Evolutionary conservation across 2,113 vertebrate species (phyloP).

Genomic region (Eidolon helvum): DNA sequence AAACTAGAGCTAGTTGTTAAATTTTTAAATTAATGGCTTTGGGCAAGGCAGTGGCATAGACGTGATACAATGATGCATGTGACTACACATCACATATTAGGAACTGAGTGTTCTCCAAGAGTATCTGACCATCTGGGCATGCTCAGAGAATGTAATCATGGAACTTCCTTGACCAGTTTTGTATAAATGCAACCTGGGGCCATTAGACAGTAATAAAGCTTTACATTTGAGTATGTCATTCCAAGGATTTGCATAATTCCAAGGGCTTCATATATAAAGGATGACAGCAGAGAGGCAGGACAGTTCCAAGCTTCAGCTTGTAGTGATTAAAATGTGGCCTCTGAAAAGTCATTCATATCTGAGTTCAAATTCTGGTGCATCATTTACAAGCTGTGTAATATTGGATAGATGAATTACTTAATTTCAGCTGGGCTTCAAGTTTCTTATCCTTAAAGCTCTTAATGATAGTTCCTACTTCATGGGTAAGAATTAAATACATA

Average conservation of each 20-base stretch:
- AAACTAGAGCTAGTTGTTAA: slow-evolving; percentile 24
- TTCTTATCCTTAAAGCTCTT: background rate
- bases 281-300: background rate
- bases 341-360: background rate
- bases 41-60: background rate
- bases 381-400: background rate
- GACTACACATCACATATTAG: background rate
- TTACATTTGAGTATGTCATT: background rate
- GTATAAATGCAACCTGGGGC: background rate
- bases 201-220: background rate
- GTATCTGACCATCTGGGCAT: background rate
- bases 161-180: background rate
- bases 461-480: background rate
- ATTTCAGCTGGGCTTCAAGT: background rate
- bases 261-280: background rate
- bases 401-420: background rate
- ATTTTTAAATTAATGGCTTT: slow-evolving; percentile 1
- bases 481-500: background rate
- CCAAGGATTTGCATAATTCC: background rate
- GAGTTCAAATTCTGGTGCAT: background rate
- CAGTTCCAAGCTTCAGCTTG: background rate
- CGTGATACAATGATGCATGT: background rate
- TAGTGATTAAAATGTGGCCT: background rate
- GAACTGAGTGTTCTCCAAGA: background rate
- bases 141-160: background rate